Evolutionary conservation across 2,888 invertebrate species (phyloP), one percentile per base, ranked within the genome.

Genomic region (Margaritifera margaritifera): DNA sequence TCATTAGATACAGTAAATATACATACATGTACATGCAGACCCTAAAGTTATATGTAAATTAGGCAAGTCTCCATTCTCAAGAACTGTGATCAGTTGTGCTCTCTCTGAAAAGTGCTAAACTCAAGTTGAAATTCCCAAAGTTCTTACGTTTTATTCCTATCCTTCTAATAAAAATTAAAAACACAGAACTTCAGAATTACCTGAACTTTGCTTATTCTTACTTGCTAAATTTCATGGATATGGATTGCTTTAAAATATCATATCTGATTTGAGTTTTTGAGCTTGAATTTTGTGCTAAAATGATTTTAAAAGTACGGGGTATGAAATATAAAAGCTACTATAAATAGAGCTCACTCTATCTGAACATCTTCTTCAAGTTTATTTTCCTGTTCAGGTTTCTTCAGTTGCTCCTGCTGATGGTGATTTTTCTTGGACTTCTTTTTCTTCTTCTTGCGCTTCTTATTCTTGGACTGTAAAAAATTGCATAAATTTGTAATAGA

Each of bases 401-500:
- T 69, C 64, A 66, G 56, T 25, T 69, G 60, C 64, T 76, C 75
- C 64, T 79, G 77, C 53, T 74, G 72, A 25, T 68, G 69, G 19
- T 81, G 68, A 62, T 79, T 80, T 71, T 80, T 84, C 72, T 80
- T 82, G 6, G 82, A 71, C 69, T 81, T 83, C 82, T 86, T 87
- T 77, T 87, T 87, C 73, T 86, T 87, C 82, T 87, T 87, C 75
- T 87, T 86, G 42, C 79, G 77, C 57, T 77, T 80, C 74, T 86
- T 87, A 71, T 86, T 88, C 74, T 88, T 89, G 6, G 87, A 81
- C 88, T 88, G 68, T n/a, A n/a, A n/a, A 58, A 77, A 78, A 51
- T 66, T 53, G 62, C 18, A 56, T 1, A 58, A 8, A 27, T 27
- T 19, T 58, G 27, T 19, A 27, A 24, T 2, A 27, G n/a, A 58